A percentile compares a stretch with the other conserved stretches of the same genome.
Evolutionary conservation across 1,140 invertebrate genomes (phyloP).

Genomic region (Antheraea mylitta): DNA sequence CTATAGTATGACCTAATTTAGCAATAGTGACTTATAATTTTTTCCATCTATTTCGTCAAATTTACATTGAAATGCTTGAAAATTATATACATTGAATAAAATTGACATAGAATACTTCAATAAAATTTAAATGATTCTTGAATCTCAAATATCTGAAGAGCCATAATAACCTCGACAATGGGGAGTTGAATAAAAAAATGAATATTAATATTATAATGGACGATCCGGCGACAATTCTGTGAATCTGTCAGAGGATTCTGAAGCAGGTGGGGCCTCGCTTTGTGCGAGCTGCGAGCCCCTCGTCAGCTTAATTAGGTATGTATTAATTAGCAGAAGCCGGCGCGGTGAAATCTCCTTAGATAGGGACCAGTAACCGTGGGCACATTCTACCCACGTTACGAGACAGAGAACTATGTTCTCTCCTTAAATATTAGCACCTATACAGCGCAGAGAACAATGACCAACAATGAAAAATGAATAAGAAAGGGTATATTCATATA

Average conservation of each 20-base stretch:
- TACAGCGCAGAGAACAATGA: too few species aligned
- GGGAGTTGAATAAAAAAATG: background rate
- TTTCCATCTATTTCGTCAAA: too few species aligned
- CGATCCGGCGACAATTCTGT: background rate
- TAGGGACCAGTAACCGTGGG: background rate
- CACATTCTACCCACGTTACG: background rate
- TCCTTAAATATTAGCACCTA: background rate
- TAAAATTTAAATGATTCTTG: too few species aligned
- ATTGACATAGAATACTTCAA: too few species aligned
- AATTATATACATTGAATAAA: too few species aligned
- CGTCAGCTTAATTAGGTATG: slow-evolving; percentile 16
- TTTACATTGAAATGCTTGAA: too few species aligned
- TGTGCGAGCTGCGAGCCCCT: slow-evolving; percentile 8
- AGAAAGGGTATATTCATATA: too few species aligned
- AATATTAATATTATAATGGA: slow-evolving; percentile 1
- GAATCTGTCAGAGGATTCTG: background rate
- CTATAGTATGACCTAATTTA: too few species aligned
- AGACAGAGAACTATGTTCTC: background rate
- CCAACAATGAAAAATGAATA: too few species aligned
- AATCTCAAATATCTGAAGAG: too few species aligned
- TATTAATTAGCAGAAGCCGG: slow-evolving; percentile 15
- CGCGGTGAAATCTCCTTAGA: slow-evolving; percentile 9
- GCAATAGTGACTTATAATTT: too few species aligned
- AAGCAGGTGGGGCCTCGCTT: slow-evolving; percentile 11
- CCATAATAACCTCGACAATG: background rate